These are phyloP conservation scores for Maccullochella peelii DNA, from an alignment of 2,113 vertebrate genomes.

Conservation along the genomic window DNA sequence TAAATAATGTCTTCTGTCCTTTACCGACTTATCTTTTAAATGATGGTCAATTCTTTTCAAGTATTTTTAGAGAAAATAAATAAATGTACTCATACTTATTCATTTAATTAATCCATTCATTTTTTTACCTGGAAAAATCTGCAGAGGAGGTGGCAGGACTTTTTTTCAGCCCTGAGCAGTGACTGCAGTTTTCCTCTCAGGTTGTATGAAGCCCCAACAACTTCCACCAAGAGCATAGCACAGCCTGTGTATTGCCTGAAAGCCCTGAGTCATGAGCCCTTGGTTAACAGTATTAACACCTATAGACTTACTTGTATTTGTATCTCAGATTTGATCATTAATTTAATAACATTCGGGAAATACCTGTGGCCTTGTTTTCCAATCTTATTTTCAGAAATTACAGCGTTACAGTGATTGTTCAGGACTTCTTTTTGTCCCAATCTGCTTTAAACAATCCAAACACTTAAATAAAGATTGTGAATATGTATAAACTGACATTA, in stretches of 20 bases:
- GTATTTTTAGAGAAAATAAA: not conserved
- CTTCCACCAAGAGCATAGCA: not conserved
- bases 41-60: not conserved
- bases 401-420: not conserved
- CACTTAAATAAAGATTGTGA: not conserved
- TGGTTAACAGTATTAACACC: not conserved
- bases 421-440: not conserved
- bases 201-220: not conserved
- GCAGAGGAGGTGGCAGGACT: not conserved
- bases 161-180: not conserved
- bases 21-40: not conserved
- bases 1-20: not conserved
- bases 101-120: not conserved
- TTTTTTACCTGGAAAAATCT: not conserved
- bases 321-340: not conserved
- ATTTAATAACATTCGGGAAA: not conserved
- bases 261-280: not conserved
- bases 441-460: not conserved
- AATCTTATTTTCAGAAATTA: not conserved
- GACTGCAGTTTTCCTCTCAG: not conserved
- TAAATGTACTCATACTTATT: too few relatives aligned
- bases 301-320: not conserved
- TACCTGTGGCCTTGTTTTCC: not conserved
- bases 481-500: not conserved
- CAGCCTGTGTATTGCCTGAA: not conserved